These are phyloP conservation scores for Neotragus pygmaeus DNA, from an alignment of 2,113 vertebrate species.

Conservation along the genomic window DNA sequence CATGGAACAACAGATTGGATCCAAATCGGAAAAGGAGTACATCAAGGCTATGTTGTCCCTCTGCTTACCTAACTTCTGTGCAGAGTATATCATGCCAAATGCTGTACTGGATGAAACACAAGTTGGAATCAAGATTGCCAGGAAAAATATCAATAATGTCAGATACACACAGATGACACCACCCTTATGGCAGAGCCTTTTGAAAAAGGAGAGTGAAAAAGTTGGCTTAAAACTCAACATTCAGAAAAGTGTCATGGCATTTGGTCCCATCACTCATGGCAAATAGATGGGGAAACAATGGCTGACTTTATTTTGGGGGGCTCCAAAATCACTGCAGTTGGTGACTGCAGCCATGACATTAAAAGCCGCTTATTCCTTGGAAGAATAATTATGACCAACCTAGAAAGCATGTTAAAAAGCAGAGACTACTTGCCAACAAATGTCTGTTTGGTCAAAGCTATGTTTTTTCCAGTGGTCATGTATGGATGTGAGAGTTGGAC, in stretches of 20 bases:
- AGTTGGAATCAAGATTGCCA: neutral
- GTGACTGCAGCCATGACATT: neutral
- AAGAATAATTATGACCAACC: neutral
- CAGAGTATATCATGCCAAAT: neutral
- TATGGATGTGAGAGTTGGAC: neutral
- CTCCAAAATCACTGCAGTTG: neutral
- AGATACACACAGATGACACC: neutral
- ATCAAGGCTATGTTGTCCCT: neutral
- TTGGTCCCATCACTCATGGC: neutral
- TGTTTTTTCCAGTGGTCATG: neutral
- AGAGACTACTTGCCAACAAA: neutral
- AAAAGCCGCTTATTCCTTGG: neutral
- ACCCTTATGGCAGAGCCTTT: neutral
- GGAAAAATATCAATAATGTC: neutral
- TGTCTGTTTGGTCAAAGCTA: neutral
- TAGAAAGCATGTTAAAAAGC: neutral
- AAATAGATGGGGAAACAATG: neutral
- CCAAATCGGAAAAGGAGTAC: neutral
- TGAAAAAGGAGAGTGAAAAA: neutral
- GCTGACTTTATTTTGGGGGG: fast-evolving
- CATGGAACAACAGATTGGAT: neutral
- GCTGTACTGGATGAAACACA: neutral
- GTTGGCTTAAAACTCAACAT: neutral
- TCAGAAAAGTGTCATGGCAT: neutral
- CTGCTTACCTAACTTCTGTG: neutral